Evolutionary conservation across 1,140 invertebrate species (phyloP).

Genomic region (Cepaea nemoralis): DNA sequence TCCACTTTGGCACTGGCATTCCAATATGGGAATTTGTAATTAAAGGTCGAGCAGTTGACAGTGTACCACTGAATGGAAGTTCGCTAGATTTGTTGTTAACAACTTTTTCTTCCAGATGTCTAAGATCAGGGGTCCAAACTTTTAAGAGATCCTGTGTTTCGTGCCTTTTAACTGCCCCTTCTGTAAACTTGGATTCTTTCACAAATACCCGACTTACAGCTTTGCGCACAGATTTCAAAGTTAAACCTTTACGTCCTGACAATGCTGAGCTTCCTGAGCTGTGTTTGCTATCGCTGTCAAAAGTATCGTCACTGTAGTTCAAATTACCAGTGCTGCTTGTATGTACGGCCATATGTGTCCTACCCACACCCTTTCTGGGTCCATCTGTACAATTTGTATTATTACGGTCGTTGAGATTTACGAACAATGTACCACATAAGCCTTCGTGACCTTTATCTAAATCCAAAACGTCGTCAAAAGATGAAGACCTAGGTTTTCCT

Average conservation of each 20-base stretch:
- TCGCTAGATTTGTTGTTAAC: conserved; percentile 22
- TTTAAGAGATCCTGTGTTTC: conserved; percentile 27
- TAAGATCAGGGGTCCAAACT: conserved; percentile 36
- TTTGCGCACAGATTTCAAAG: conserved; percentile 59
- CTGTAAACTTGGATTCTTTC: conserved; percentile 1
- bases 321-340: not conserved
- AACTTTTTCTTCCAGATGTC: conserved; percentile 33
- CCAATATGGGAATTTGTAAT: conserved; percentile 48
- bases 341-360: not conserved
- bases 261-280: conserved; percentile 12
- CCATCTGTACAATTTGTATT: not conserved
- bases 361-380: not conserved
- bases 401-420: conserved; percentile 11
- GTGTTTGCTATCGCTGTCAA: conserved; percentile 31
- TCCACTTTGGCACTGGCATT: conserved; percentile 49
- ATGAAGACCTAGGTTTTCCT: conserved; percentile 59
- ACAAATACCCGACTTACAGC: conserved; percentile 50
- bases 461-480: conserved; percentile 62
- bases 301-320: not conserved
- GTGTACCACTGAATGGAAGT: conserved; percentile 37
- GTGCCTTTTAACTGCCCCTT: conserved; percentile 35
- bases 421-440: conserved; percentile 25
- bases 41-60: conserved; percentile 47
- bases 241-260: conserved; percentile 36
- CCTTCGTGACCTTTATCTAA: too few species aligned